Evolutionary conservation across 2,797 vertebrate genomes (phyloP).

Genomic region (Sylvilagus floridanus): DNA sequence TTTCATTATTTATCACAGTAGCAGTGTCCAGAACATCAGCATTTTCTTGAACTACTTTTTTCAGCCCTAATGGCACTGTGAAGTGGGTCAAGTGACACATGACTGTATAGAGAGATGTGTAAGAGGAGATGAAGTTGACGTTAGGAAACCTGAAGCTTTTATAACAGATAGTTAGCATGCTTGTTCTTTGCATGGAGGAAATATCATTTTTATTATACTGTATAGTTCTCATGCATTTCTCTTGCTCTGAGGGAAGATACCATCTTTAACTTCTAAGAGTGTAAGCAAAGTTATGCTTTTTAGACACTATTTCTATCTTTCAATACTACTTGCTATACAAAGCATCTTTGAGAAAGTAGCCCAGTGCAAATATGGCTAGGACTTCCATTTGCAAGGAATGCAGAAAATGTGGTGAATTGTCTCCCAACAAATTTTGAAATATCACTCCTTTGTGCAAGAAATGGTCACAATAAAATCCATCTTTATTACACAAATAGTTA

Average conservation of each 20-base stretch:
- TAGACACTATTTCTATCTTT: neutral
- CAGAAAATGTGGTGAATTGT: neutral
- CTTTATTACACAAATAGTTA: neutral
- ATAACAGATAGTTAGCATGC: neutral
- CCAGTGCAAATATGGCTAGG: neutral
- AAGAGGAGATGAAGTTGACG: neutral
- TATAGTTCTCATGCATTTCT: neutral
- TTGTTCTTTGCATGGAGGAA: slow-evolving; percentile 7
- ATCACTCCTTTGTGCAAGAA: neutral
- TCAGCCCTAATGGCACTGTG: neutral
- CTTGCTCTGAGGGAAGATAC: neutral
- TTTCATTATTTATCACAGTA: neutral
- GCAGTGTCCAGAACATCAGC: neutral
- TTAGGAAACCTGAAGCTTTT: neutral
- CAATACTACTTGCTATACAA: neutral
- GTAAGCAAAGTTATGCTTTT: neutral
- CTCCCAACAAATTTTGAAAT: slow-evolving; percentile 2
- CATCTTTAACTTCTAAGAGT: neutral
- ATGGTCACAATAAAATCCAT: slow-evolving; percentile 20
- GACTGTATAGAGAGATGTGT: neutral
- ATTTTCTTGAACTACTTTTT: neutral
- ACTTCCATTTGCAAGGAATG: neutral
- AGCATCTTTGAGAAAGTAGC: slow-evolving; percentile 6
- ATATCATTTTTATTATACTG: neutral
- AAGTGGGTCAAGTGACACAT: neutral